A percentile compares a stretch with the other conserved stretches of the same genome.
Conservation (phyloP, 1,140 invertebrate genomes). For the Lordiphosa stackelbergi region DNA sequence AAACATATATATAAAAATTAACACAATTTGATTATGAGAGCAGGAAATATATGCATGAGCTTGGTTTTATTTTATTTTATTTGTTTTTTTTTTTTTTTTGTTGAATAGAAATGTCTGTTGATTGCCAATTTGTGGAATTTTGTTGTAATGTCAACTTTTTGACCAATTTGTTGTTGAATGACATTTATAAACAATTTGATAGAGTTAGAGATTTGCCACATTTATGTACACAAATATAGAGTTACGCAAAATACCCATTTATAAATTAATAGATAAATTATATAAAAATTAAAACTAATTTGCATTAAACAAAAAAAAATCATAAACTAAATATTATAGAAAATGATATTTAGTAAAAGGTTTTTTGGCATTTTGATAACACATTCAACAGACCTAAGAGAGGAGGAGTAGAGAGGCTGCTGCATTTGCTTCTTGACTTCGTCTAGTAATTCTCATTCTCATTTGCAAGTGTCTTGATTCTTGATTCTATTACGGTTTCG, state of each 20-base stretch:
- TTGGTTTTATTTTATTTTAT: conserved; percentile 4
- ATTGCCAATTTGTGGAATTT: conserved; percentile 43
- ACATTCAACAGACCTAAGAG: conserved; percentile 44
- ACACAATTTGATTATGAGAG: not conserved
- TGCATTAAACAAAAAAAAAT: conserved; percentile 45
- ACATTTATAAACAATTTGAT: conserved; percentile 56
- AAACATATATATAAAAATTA: conserved; percentile 3
- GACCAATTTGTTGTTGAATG: conserved; percentile 36
- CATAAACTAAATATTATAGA: conserved; percentile 52
- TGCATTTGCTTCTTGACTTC: conserved; percentile 33
- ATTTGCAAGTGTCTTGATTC: conserved; percentile 14
- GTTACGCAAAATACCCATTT: conserved; percentile 57
- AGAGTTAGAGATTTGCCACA: conserved; percentile 30
- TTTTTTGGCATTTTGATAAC: conserved; percentile 10
- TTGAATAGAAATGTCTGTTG: conserved; percentile 27
- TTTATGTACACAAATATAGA: conserved; percentile 46
- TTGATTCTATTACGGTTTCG: not conserved
- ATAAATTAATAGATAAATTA: conserved; percentile 25
- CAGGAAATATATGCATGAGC: conserved; percentile 12
- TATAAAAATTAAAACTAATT: conserved; percentile 35
- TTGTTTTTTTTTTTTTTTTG: conserved; percentile 6
- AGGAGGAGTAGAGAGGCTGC: conserved; percentile 38
- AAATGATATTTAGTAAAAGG: conserved; percentile 16
- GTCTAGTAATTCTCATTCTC: conserved; percentile 18
- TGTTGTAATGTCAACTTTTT: conserved; percentile 7